Evolutionary conservation across 2,113 vertebrate genomes (phyloP).

Genomic region (Bambusicola thoracicus): DNA sequence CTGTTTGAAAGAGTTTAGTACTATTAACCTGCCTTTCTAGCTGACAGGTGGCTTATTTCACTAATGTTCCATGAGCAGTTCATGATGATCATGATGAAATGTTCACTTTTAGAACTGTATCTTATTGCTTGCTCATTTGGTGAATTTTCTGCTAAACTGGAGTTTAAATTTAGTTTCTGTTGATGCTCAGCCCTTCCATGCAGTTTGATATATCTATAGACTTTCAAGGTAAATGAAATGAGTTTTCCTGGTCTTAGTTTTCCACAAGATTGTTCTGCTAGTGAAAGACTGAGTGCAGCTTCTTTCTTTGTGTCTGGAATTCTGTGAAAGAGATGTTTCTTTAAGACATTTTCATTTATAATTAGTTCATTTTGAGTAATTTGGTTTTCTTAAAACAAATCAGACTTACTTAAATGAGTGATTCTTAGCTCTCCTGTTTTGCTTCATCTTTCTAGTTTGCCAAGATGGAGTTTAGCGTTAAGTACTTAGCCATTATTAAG

Average conservation of each 20-base stretch:
- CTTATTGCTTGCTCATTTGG: background rate
- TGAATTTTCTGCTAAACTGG: background rate
- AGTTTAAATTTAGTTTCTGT: background rate
- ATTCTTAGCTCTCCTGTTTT: background rate
- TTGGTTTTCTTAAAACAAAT: background rate
- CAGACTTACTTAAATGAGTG: background rate
- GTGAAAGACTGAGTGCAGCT: background rate
- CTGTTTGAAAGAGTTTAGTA: background rate
- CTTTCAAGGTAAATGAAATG: background rate
- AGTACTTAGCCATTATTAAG: background rate
- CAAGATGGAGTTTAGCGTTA: background rate
- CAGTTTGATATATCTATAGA: background rate
- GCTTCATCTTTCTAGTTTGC: background rate
- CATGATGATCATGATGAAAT: background rate
- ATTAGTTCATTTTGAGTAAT: background rate
- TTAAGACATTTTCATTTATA: background rate
- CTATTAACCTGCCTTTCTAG: background rate
- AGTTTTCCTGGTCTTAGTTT: background rate
- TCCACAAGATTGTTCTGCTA: background rate
- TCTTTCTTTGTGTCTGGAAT: background rate
- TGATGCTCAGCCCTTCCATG: accelerated
- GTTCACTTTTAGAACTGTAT: background rate
- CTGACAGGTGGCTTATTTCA: background rate
- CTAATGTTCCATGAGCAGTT: background rate
- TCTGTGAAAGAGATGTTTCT: background rate